Conservation (phyloP, 2,888 invertebrate genomes). For the Platycheirus rosarum region DNA sequence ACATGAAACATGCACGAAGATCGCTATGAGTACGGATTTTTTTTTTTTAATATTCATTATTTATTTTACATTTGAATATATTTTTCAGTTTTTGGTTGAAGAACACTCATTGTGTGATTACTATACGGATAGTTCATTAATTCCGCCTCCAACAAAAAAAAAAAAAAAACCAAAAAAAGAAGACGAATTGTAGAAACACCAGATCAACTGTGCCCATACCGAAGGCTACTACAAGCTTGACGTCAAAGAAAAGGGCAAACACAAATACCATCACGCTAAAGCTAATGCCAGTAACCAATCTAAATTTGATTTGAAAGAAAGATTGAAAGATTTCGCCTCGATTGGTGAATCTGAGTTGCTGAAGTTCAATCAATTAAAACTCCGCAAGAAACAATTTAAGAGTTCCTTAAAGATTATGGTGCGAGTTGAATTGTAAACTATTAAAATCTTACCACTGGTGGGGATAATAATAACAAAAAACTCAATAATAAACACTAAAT, state of each 20-base stretch:
- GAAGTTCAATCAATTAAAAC: constrained; percentile 99
- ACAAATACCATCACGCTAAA: constrained; percentile 90
- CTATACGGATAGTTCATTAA: constrained; percentile 88
- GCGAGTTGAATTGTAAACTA: no score
- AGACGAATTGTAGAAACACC: constrained; percentile 87
- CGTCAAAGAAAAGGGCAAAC: constrained; percentile 92
- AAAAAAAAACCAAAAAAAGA: constrained; percentile 88
- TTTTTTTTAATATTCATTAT: neutral
- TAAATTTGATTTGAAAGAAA: constrained; percentile 78
- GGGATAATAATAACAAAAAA: no score
- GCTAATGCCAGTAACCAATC: constrained; percentile 78
- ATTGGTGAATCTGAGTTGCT: constrained; percentile 96
- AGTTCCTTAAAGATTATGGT: no score
- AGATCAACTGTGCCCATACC: constrained; percentile 94
- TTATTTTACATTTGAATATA: neutral
- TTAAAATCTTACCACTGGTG: no score
- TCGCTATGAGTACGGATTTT: constrained; percentile 79
- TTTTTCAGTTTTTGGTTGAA: constrained; percentile 92
- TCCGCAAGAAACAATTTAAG: constrained; percentile 98
- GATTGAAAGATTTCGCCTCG: constrained; percentile 88
- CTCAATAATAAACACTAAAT: no score
- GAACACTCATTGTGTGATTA: constrained; percentile 99
- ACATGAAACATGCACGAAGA: constrained; percentile 93
- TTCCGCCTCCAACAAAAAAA: constrained; percentile 89
- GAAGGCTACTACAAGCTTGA: constrained; percentile 97